phyloP scores from a whole-genome alignment of 2,113 vertebrate species.

The Gymnorhina tibicen region DNA sequence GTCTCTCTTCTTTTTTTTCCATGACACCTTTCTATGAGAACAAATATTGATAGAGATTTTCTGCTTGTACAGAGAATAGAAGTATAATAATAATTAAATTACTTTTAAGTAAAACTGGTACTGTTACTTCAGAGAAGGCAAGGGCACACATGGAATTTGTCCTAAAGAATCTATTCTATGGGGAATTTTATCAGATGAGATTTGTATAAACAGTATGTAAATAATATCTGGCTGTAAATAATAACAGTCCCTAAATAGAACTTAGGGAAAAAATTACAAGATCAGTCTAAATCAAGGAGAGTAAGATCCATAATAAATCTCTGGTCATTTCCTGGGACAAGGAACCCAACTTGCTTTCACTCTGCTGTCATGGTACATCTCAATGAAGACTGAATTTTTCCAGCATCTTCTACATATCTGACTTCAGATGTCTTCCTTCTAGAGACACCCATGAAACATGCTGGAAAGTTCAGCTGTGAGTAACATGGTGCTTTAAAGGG shows the following conservation, averaged over 20 bases:
- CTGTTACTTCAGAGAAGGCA: background rate
- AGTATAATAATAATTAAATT: background rate
- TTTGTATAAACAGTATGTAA: background rate
- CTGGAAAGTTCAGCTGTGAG: background rate
- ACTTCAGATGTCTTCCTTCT: background rate
- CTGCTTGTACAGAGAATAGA: background rate
- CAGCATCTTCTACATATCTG: background rate
- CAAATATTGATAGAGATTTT: background rate
- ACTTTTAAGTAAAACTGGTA: background rate
- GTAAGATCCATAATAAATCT: background rate
- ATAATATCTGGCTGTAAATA: background rate
- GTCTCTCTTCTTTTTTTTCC: background rate
- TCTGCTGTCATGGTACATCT: background rate
- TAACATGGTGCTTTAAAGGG: background rate
- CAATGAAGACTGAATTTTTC: background rate
- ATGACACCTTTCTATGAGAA: background rate
- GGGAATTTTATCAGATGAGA: background rate
- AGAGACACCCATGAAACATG: background rate
- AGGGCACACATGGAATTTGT: background rate
- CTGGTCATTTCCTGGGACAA: background rate
- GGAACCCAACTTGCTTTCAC: background rate
- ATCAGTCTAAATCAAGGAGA: background rate
- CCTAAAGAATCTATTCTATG: background rate
- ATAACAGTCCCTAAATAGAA: background rate
- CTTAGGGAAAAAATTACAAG: background rate